These are phyloP conservation scores for Sebastes diploproa DNA, from an alignment of 2,797 vertebrate genomes.

Conservation along the genomic window DNA sequence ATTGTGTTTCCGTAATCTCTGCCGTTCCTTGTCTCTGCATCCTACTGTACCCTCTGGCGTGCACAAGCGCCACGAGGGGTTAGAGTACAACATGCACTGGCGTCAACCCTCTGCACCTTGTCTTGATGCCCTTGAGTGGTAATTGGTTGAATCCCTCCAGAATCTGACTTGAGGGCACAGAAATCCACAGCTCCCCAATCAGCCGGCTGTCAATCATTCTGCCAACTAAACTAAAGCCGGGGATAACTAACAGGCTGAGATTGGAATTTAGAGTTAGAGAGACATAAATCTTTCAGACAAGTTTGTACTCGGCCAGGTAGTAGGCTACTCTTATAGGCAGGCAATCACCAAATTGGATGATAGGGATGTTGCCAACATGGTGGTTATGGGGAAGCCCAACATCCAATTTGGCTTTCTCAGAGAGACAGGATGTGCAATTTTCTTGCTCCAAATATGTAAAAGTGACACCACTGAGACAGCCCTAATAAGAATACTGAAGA, in stretches of 20 bases:
- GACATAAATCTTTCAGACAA: constrained; percentile 76
- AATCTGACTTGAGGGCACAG: constrained; percentile 78
- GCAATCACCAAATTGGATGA: constrained; percentile 70
- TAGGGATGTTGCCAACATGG: constrained; percentile 50
- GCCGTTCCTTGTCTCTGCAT: constrained; percentile 39
- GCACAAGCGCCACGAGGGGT: constrained; percentile 53
- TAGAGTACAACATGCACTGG: constrained; percentile 63
- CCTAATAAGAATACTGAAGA: constrained; percentile 7
- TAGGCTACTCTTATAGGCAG: constrained; percentile 36
- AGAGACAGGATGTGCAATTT: constrained; percentile 38
- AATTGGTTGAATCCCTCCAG: constrained; percentile 80
- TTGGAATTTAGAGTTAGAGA: constrained; percentile 75
- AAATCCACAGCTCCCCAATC: constrained; percentile 77
- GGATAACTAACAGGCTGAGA: constrained; percentile 76
- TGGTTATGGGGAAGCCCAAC: constrained; percentile 44
- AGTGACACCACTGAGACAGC: constrained; percentile 14
- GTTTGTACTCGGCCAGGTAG: constrained; percentile 71
- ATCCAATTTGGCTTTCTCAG: constrained; percentile 60
- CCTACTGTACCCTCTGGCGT: constrained; percentile 55
- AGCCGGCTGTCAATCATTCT: constrained; percentile 76
- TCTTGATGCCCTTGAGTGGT: constrained; percentile 80
- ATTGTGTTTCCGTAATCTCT: constrained; percentile 60
- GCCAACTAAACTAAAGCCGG: constrained; percentile 73
- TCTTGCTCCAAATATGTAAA: constrained; percentile 43
- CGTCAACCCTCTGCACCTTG: constrained; percentile 65